phyloP scores from a whole-genome alignment of 2,797 vertebrate species.

The Parauchenoglanis punctatus region DNA sequence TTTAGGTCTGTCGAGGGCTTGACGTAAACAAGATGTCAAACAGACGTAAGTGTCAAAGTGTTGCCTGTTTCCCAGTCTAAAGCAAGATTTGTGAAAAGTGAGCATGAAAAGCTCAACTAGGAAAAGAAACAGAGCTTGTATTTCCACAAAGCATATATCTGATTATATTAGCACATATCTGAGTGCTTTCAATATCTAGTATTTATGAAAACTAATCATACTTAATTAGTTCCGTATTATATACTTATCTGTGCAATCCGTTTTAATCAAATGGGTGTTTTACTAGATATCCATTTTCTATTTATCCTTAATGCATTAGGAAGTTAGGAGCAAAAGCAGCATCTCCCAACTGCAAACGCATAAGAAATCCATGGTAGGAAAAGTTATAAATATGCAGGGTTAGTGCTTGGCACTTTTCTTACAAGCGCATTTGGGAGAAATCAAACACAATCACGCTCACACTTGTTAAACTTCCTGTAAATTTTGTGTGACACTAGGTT shows the following conservation, averaged over 20 bases:
- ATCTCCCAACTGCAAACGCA: background rate
- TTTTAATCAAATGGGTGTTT: background rate
- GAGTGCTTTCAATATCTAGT: background rate
- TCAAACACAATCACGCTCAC: conserved; percentile 5
- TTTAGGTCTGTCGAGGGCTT: background rate
- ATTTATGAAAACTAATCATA: background rate
- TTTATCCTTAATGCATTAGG: background rate
- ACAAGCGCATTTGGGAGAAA: background rate
- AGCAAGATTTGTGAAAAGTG: background rate
- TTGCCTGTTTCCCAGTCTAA: background rate
- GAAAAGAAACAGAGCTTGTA: background rate
- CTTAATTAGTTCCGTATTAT: background rate
- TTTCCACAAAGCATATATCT: background rate
- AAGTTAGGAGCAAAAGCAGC: background rate
- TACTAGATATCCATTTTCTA: background rate
- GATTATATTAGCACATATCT: background rate
- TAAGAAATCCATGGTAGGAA: background rate
- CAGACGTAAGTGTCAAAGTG: conserved; percentile 12
- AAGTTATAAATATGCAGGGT: background rate
- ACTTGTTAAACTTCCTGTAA: background rate
- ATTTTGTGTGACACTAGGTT: conserved; percentile 7
- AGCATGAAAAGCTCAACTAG: background rate
- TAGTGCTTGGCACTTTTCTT: background rate
- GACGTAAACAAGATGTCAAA: background rate
- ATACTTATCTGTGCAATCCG: background rate